Base-by-base conservation (phyloP, 2,888 invertebrate genomes). In the Dorcus hopei region DNA sequence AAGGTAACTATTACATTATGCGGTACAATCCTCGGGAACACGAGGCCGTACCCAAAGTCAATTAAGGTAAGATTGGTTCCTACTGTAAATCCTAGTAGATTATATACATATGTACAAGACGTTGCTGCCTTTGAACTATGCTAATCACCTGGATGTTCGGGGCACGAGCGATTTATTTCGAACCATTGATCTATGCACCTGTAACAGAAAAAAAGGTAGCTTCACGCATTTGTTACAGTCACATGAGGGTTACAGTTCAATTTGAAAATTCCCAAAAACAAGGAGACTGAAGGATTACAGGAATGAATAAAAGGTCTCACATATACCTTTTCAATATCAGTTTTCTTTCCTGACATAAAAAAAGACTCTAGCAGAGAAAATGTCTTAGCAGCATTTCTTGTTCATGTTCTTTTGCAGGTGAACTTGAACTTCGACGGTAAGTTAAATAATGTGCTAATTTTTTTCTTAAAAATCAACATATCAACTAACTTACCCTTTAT, bases 161-260 rank as follows among this genome's bases (percentile, higher is more conserved):
- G 98, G 84, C 98, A 98, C 75, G 95, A 95, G 81, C 97, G 90
- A 85, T 97, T 98, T 79, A 96, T 93, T 82, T 96, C 94, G 83
- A 98, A 98, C 98, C 98, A 98, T 82, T 92, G 90, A 84, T 98
- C 97, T 83, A 98, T 97, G 85, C 98, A 98, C 80, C 96, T 97
- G 85, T 50, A 89, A 74, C 54, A 68, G 61, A 72, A 67, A 61
- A n/a, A 63, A 14, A 14, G 14, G 1, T 14, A 14, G 14, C 14
- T 14, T 14, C 14, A 14, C 14, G 14, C 14, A 14, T 14, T 14
- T 14, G 14, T 14, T 14, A 1, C 14, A 14, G 14, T 14, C 14
- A 14, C 14, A 14, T 14, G 14, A 14, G 1, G 14, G 14, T 14
- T 14, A 14, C 14, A 14, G 14, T 14, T 14, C 14, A 14, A 14